Base-by-base conservation (phyloP, 2,113 vertebrate species). In the Acrocephalus kingi region DNA sequence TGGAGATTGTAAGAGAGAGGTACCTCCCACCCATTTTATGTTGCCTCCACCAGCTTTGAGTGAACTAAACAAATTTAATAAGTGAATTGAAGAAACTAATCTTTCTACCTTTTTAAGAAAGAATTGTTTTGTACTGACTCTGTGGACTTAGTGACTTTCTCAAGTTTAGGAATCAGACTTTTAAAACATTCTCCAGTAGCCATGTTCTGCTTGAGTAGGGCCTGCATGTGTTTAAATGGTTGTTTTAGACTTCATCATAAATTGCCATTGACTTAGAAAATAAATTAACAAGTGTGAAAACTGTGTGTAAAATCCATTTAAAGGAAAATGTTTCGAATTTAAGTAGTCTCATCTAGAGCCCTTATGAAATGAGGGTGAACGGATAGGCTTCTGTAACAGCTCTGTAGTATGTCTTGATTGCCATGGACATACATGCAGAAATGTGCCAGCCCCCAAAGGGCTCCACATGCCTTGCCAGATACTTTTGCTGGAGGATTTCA, bases 141-240 rank as follows among this genome's bases (percentile, higher is more conserved):
- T n/a, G 7, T 0, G 0, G 45, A 31, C 22, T 68, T 55, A 5
- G 6, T 75, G 55, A 45, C 67, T 92, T 88, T 39, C 24, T 59
- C 0, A 0, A 48, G 30, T 86, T 84, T 25, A 69, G 39, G 54
- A 69, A 37, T 79, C 45, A 20, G 0, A 1, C 59, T 45, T 66
- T 62, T 61, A 39, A 73, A 72, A 54, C 1, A 2, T 81, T 89
- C 9, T 72, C 15, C 59, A 67, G 33, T 19, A 71, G 18, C 28
- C 1, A 0, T 45, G 43, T 51, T 7, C 51, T 78, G 18, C 63
- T 88, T 71, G 37, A 82, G 15, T 43, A 52, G 35, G 10, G 12
- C 4, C 10, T 49, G 18, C 1, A 0, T 43, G 16, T 55, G 7
- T 58, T 35, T 66, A 58, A 87, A 33, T 48, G 7, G 16, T 30